A percentile compares a stretch with the other conserved stretches of the same genome.
phyloP scores from a whole-genome alignment of 2,797 vertebrate species.

The Peromyscus melanophrys region DNA sequence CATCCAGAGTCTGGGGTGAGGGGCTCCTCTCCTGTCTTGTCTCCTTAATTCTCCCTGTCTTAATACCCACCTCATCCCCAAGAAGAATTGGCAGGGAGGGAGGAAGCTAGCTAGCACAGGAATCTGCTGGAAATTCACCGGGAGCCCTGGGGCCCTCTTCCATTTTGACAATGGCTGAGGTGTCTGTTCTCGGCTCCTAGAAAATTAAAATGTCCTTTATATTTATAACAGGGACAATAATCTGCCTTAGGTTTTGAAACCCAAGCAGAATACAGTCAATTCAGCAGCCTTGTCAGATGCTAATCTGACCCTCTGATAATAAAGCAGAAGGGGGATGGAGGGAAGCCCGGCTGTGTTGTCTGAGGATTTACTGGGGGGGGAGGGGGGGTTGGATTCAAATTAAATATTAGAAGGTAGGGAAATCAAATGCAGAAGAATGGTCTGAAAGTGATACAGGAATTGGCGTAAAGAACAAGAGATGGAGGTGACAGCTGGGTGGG shows the following conservation, averaged over 20 bases:
- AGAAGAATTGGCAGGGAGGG: no score
- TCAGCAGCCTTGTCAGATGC: conserved; percentile 84
- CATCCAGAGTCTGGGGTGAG: neutral
- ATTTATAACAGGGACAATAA: conserved; percentile 85
- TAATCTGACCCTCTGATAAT: conserved; percentile 88
- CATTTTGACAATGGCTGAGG: conserved; percentile 3
- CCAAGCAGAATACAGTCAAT: conserved; percentile 73
- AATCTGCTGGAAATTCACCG: neutral
- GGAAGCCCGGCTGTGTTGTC: conserved; percentile 63
- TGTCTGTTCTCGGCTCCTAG: conserved; percentile 56
- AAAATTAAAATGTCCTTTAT: conserved; percentile 87
- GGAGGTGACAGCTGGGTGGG: conserved; percentile 78
- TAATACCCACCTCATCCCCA: neutral
- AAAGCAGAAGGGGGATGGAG: conserved; percentile 75
- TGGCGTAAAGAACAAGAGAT: conserved; percentile 10
- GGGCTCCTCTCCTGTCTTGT: neutral
- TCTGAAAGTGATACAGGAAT: conserved; percentile 69
- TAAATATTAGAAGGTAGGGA: conserved; percentile 83
- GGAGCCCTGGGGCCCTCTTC: neutral
- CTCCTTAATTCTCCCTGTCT: neutral
- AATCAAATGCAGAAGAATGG: conserved; percentile 80
- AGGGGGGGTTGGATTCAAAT: conserved; percentile 83
- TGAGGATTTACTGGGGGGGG: conserved; percentile 74
- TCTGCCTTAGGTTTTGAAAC: conserved; percentile 85
- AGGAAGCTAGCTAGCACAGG: neutral